These are phyloP conservation scores for Clamator glandarius DNA, from an alignment of 2,797 vertebrate genomes.

Conservation along the genomic window DNA sequence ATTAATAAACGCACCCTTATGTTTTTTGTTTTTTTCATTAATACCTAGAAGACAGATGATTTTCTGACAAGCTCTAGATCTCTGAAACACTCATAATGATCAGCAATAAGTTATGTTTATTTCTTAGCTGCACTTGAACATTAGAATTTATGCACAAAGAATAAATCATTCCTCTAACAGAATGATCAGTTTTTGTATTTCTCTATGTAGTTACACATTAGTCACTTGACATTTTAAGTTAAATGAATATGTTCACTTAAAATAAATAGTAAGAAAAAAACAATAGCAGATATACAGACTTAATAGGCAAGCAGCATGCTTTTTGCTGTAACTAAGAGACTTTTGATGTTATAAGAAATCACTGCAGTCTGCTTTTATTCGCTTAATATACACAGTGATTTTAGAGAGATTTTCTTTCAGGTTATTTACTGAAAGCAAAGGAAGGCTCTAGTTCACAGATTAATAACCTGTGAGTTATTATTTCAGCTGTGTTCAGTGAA, in stretches of 20 bases:
- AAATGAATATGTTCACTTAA: conserved; percentile 34
- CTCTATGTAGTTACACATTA: background rate
- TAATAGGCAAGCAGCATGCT: background rate
- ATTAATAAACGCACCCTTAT: conserved; percentile 37
- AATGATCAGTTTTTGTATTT: conserved; percentile 32
- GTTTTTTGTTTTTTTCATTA: conserved; percentile 56
- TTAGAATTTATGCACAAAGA: conserved; percentile 26
- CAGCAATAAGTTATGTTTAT: conserved; percentile 4
- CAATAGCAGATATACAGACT: background rate
- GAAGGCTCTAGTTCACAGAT: background rate
- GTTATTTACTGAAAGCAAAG: conserved; percentile 1
- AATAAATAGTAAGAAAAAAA: conserved; percentile 27
- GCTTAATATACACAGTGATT: background rate
- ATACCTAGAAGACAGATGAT: conserved; percentile 30
- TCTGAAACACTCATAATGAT: conserved; percentile 27
- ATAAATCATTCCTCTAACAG: conserved; percentile 20
- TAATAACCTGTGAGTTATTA: background rate
- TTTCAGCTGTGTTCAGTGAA: background rate
- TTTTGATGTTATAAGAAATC: background rate
- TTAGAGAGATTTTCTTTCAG: background rate
- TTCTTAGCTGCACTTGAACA: conserved; percentile 11
- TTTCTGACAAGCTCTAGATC: conserved; percentile 32
- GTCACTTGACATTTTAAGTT: conserved; percentile 51
- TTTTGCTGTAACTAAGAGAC: background rate
- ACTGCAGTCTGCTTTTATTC: background rate